phyloP scores from a whole-genome alignment of 2,113 vertebrate species.

The Sturnus vulgaris region DNA sequence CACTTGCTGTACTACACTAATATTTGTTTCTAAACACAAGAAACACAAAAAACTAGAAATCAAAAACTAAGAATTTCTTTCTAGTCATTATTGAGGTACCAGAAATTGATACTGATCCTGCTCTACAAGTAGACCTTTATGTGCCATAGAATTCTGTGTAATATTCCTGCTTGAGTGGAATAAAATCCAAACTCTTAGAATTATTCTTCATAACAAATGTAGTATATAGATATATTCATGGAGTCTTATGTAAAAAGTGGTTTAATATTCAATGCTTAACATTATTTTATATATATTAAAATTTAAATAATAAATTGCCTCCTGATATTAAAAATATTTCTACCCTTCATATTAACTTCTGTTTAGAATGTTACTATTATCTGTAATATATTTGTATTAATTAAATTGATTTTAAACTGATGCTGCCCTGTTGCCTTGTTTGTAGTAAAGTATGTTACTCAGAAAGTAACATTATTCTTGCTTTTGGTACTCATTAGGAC shows the following conservation, averaged over 20 bases:
- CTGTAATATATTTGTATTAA: background rate
- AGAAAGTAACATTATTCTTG: constrained; percentile 3
- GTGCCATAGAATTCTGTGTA: background rate
- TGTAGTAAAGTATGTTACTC: background rate
- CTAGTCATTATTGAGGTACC: background rate
- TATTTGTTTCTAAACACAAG: background rate
- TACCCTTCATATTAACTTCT: background rate
- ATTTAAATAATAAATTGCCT: background rate
- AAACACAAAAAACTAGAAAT: background rate
- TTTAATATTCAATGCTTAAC: background rate
- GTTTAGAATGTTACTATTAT: background rate
- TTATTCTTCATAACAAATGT: background rate
- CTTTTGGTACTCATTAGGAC: constrained; percentile 32
- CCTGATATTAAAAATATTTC: background rate
- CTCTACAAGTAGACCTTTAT: background rate
- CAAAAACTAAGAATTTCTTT: background rate
- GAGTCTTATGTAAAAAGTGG: background rate
- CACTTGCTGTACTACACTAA: background rate
- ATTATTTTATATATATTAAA: background rate
- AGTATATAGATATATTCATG: background rate
- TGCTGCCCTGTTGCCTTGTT: background rate
- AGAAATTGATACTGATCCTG: background rate
- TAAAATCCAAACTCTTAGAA: background rate
- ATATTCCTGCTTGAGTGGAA: background rate
- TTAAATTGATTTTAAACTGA: background rate